Conservation (phyloP, 2,113 vertebrate species). For the Zapus hudsonius region DNA sequence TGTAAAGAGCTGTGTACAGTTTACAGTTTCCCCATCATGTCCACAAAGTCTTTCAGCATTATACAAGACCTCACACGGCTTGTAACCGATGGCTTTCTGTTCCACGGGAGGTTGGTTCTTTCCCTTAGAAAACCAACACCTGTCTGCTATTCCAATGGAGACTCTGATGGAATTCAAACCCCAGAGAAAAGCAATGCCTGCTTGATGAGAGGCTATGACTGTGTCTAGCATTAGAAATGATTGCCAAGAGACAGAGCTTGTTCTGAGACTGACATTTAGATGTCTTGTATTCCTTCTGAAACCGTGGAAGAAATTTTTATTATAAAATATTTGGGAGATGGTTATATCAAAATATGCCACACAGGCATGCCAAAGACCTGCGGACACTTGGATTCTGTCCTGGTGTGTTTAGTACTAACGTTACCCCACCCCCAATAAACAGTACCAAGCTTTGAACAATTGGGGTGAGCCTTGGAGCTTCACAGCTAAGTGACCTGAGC, state of each 20-base stretch:
- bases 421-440: background rate
- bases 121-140: background rate
- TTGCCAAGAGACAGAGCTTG: background rate
- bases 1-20: background rate
- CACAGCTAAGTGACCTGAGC: background rate
- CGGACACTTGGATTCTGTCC: background rate
- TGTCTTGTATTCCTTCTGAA: background rate
- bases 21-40: background rate
- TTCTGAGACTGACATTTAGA: background rate
- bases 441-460: background rate
- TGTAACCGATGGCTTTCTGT: background rate
- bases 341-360: background rate
- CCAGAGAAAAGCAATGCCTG: background rate
- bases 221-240: background rate
- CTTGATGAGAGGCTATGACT: background rate
- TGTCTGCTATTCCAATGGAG: background rate
- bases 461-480: background rate
- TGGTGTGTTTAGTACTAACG: background rate
- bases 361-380: background rate
- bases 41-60: slow-evolving; percentile 7
- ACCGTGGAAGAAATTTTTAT: background rate
- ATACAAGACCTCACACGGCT: background rate
- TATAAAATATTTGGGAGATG: background rate
- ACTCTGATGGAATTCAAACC: background rate
- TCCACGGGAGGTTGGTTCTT: background rate